Base-by-base conservation (phyloP, 2,888 invertebrate species). In the Rhamnusium bicolor region DNA sequence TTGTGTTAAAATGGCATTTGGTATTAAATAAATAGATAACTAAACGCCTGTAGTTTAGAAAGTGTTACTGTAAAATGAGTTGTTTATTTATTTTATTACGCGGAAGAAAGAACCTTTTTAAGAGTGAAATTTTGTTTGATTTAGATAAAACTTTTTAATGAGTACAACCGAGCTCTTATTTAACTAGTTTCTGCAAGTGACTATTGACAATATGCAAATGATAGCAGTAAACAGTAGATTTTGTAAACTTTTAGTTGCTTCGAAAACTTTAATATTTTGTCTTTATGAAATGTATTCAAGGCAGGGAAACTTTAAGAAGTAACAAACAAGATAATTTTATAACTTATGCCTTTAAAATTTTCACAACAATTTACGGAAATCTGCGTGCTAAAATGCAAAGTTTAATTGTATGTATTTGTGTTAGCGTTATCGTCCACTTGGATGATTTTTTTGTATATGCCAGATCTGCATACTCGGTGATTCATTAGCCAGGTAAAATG, bases 141-240 rank as follows among this genome's bases (percentile, higher is more conserved):
- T 54, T 32, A 53, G 24, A 58, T 58, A n/a, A 58, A 67, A 58
- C 18, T 58, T 68, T 68, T 68, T 58, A 68, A 58, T 68, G 58
- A 16, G 27, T 14, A 47, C 40, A 16, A 7, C 49, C 51, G 58
- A 16, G 24, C 46, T 53, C 27, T 16, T 8, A 12, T 58, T 58
- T 24, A n/a, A 46, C 21, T 46, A 56, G 56, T 56, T 58, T 58
- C 58, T 47, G 24, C 24, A 24, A 24, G 3, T 24, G 68, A 58
- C 68, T 32, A 67, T 56, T 49, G 58, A 46, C 58, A 58, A 58
- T 58, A 68, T 47, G 68, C 27, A 58, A 58, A 68, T 68, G 58
- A 56, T 47, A 47, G 24, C 16, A 67, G 58, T 18, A 47, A 24
- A 16, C 12, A 53, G 21, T 54, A 21, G 32, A 32, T 32, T 32